A percentile compares a stretch with the other conserved stretches of the same genome.
These are phyloP conservation scores for Athalia rosae DNA, from an alignment of 2,888 invertebrate species.

Conservation along the genomic window DNA sequence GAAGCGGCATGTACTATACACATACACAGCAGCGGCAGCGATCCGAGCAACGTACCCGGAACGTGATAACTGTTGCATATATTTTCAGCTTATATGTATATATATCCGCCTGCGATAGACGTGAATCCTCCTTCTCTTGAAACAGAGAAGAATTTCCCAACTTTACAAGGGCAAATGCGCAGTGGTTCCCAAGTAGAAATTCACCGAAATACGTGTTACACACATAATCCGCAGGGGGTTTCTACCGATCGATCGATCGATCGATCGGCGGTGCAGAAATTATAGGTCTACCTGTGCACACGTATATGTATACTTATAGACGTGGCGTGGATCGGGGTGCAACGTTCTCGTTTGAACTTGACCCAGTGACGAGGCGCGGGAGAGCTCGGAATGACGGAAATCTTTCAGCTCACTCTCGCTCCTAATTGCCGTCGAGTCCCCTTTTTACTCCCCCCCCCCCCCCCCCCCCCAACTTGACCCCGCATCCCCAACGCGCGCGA, in stretches of 20 bases:
- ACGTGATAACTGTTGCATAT: conserved; percentile 31
- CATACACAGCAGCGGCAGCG: not conserved
- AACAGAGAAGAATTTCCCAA: too few relatives aligned
- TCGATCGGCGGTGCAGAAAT: not conserved
- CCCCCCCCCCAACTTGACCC: conserved; percentile 23
- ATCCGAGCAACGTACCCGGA: not conserved
- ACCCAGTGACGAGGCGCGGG: conserved; percentile 58
- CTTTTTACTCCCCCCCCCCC: conserved; percentile 29
- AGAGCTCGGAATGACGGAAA: conserved; percentile 61
- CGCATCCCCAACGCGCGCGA: conserved; percentile 26
- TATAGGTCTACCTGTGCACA: too few relatives aligned
- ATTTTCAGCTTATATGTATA: too few relatives aligned
- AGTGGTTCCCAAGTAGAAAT: too few relatives aligned
- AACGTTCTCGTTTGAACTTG: conserved; percentile 62
- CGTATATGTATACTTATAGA: too few relatives aligned
- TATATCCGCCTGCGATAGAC: too few relatives aligned
- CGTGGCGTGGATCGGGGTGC: conserved; percentile 4
- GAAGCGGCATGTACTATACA: not conserved
- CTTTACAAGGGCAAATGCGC: too few relatives aligned
- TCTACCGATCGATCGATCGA: conserved; percentile 7
- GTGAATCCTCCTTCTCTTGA: too few relatives aligned
- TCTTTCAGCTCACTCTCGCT: conserved; percentile 61
- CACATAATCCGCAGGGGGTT: not conserved
- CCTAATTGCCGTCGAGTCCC: conserved; percentile 60
- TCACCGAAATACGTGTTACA: conserved; percentile 4